A percentile compares a stretch with the other conserved stretches of the same genome.
Conservation (phyloP, 2,888 invertebrate species). For the Cheilosia variabilis region DNA sequence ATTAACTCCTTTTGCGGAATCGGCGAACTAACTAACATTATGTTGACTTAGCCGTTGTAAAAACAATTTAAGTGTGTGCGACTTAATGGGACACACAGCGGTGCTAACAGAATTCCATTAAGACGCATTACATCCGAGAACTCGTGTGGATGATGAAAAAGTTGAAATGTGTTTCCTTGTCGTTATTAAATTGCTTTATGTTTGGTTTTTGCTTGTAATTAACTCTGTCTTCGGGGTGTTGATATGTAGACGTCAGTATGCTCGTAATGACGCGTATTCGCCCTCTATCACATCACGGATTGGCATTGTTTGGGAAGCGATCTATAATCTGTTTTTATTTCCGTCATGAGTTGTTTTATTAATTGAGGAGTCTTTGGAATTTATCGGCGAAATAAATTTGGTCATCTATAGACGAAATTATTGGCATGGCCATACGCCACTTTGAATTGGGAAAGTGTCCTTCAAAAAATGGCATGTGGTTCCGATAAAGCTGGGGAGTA, state of each 20-base stretch:
- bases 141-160: conserved; percentile 32
- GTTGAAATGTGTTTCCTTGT: conserved; percentile 34
- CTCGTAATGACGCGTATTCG: neutral
- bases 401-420: no score
- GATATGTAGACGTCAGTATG: neutral
- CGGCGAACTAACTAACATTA: conserved; percentile 14
- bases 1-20: conserved; percentile 54
- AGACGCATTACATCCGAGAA: conserved; percentile 6
- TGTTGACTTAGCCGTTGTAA: conserved; percentile 56
- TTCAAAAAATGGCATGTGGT: no score
- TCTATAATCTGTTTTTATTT: neutral
- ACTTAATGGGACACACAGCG: conserved; percentile 64
- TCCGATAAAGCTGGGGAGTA: no score
- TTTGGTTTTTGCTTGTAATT: conserved; percentile 50
- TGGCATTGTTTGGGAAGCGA: neutral
- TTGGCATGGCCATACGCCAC: no score
- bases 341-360: neutral
- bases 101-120: conserved; percentile 70
- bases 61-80: conserved; percentile 37
- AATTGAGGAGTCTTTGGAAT: neutral
- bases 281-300: no score
- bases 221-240: neutral
- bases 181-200: conserved; percentile 51
- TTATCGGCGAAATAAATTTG: neutral
- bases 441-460: no score